Evolutionary conservation across 2,797 vertebrate genomes (phyloP), one percentile per base, ranked within the genome.

Genomic region (Neosilurus mollespiculum): DNA sequence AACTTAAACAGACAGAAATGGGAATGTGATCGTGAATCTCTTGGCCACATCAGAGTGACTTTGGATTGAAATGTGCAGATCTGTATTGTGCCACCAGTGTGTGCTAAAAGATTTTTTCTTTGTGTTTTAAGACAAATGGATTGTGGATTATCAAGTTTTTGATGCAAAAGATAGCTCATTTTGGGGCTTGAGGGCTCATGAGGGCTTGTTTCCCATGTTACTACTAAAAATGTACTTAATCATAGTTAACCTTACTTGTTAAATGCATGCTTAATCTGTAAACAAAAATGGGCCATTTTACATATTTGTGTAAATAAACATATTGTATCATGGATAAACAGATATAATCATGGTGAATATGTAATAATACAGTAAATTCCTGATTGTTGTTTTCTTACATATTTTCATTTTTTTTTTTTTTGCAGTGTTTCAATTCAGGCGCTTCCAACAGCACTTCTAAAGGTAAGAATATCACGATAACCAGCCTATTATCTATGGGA

Each of bases 341-440:
- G 7, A 62, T 62, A 18, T 64, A 78, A 49, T 26, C 43, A 65
- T 49, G 22, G 61, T 78, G 22, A 61, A 26, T 65, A 9, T 53
- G 16, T 78, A 15, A 64, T 24, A 64, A 78, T 11, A 30, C 16
- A 30, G 53, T 30, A 53, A 66, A 49, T 49, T 73, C 34, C 53
- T 75, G 34, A 7, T 43, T 37, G 76, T 2, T 24, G 67, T 84
- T n/a, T 14, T 65, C 18, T 18, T 78, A 75, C 53, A 69, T 85
- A 67, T 84, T 81, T 73, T 64, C 4, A 75, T n/a, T n/a, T n/a
- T n/a, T n/a, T n/a, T 30, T 30, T 87, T 64, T 83, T 92, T 71
- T 91, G 49, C 94, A 95, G 95, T 93, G 87, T 90, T 89, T 91
- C 64, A 88, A 91, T 37, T 83, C 88, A 83, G 65, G 84, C 61